Conservation (phyloP, 2,888 invertebrate genomes). For the Exephanes ischioxanthus region DNA sequence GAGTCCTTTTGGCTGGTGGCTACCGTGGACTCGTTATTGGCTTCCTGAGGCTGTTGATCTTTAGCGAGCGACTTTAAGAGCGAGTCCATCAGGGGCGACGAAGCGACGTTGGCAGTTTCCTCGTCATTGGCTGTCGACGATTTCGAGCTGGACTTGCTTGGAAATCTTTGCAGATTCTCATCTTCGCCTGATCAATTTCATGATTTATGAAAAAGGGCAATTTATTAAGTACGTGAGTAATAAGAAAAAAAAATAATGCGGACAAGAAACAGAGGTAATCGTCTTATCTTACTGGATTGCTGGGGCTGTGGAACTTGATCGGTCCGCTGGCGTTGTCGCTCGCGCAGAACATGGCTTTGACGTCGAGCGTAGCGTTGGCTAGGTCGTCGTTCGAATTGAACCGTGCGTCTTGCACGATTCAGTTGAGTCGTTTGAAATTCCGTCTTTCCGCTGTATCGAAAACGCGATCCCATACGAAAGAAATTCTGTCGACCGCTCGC, state of each 20-base stretch:
- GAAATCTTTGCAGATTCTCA: slow-evolving; percentile 80
- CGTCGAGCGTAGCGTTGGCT: slow-evolving; percentile 98
- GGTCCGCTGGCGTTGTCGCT: slow-evolving; percentile 89
- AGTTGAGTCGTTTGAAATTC: slow-evolving; percentile 98
- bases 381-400: slow-evolving; percentile 98
- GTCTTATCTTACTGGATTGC: slow-evolving; percentile 75
- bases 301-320: slow-evolving; percentile 72
- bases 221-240: background rate
- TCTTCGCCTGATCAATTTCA: slow-evolving; percentile 76
- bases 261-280: slow-evolving; percentile 59
- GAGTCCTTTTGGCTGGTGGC: slow-evolving; percentile 87
- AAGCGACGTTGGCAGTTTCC: slow-evolving; percentile 74
- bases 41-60: slow-evolving; percentile 88
- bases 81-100: slow-evolving; percentile 88
- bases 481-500: slow-evolving; percentile 97
- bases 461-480: slow-evolving; percentile 99
- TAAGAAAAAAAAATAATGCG: background rate
- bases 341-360: slow-evolving; percentile 94
- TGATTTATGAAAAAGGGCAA: background rate
- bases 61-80: slow-evolving; percentile 92
- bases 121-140: slow-evolving; percentile 74
- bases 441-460: slow-evolving; percentile 97
- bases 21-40: slow-evolving; percentile 87
- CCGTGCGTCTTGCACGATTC: slow-evolving; percentile 95
- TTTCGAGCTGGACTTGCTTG: slow-evolving; percentile 82